These are phyloP conservation scores for Pseudopleuronectes americanus DNA, from an alignment of 2,797 vertebrate species.

Conservation along the genomic window DNA sequence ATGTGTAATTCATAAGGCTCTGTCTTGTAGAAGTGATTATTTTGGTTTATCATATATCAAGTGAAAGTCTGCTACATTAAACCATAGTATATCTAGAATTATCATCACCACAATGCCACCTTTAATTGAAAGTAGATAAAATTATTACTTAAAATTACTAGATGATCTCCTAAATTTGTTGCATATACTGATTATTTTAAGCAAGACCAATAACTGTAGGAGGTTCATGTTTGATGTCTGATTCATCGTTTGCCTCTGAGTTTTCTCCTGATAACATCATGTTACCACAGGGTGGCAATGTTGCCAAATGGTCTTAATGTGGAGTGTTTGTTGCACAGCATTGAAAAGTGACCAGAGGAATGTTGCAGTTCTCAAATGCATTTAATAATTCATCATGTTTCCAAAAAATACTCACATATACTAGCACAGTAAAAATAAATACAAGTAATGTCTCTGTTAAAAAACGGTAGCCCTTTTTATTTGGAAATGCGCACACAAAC, in stretches of 20 bases:
- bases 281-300: constrained; percentile 72
- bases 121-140: neutral
- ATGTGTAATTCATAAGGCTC: neutral
- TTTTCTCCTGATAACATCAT: constrained; percentile 33
- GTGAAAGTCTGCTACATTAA: neutral
- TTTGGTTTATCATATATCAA: neutral
- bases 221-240: neutral
- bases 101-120: neutral
- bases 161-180: neutral
- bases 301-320: constrained; percentile 51
- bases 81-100: neutral
- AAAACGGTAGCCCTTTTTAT: constrained; percentile 84
- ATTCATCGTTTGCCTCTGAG: neutral
- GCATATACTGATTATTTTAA: neutral
- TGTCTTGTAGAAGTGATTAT: neutral
- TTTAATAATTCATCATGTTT: constrained; percentile 72
- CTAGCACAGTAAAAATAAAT: constrained; percentile 74
- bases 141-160: neutral
- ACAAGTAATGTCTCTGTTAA: constrained; percentile 67
- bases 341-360: constrained; percentile 32
- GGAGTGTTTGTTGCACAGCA: neutral
- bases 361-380: constrained; percentile 65
- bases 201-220: neutral
- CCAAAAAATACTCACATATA: constrained; percentile 53
- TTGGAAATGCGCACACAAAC: constrained; percentile 72